Percentiles rank a stretch among this genome's conserved stretches.
Conservation (phyloP, 2,888 invertebrate species). For the Oxytorus armatus region DNA sequence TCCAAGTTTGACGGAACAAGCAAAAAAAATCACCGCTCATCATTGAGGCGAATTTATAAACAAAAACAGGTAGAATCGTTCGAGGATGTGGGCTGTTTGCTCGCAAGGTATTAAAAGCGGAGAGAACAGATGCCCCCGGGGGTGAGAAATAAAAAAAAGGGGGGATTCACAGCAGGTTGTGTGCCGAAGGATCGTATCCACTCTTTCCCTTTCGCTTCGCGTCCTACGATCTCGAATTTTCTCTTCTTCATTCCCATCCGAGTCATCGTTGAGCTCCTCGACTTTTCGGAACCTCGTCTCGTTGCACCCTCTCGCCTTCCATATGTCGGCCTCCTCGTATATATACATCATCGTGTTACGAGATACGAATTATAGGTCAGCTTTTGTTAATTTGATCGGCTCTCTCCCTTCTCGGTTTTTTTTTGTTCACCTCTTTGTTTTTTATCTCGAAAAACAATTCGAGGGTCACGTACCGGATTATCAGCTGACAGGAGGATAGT, state of each 20-base stretch:
- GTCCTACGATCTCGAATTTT: constrained; percentile 2
- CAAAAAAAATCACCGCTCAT: constrained; percentile 51
- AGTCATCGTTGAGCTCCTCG: constrained; percentile 42
- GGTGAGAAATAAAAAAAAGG: constrained; percentile 2
- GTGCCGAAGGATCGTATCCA: constrained; percentile 40
- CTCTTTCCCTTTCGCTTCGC: constrained; percentile 41
- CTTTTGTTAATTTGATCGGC: constrained; percentile 60
- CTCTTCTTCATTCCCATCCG: constrained; percentile 24
- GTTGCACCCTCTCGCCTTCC: constrained; percentile 63
- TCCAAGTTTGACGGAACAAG: constrained; percentile 1
- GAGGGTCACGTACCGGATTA: constrained; percentile 46
- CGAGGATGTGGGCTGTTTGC: constrained; percentile 16
- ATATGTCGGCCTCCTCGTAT: constrained; percentile 65
- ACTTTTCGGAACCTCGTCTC: constrained; percentile 22
- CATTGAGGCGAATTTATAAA: constrained; percentile 59
- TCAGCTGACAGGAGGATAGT: constrained; percentile 49
- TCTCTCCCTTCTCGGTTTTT: background rate
- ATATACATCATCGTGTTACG: constrained; percentile 63
- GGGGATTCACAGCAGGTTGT: constrained; percentile 61
- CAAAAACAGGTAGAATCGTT: constrained; percentile 56
- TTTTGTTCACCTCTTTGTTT: constrained; percentile 28
- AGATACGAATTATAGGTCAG: constrained; percentile 65
- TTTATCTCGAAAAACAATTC: background rate
- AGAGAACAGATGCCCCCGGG: constrained; percentile 61
- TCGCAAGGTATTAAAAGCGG: constrained; percentile 48